phyloP scores from a whole-genome alignment of 2,888 invertebrate species.

The Lamellibrachia satsuma region DNA sequence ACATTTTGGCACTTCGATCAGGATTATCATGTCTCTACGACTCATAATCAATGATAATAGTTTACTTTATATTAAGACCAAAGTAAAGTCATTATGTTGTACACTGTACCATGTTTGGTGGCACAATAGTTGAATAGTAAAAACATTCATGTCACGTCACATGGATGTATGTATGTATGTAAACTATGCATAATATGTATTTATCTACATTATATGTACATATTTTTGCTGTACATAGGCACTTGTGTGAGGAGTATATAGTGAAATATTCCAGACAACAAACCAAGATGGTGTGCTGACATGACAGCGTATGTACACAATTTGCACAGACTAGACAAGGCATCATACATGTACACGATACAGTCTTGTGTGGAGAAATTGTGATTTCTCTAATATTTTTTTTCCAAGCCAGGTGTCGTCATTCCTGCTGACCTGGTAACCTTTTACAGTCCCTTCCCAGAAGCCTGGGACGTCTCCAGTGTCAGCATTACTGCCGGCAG shows the following conservation, averaged over 20 bases:
- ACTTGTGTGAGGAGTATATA: neutral
- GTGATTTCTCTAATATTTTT: neutral
- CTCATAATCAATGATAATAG: too few relatives aligned
- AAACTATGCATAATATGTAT: neutral
- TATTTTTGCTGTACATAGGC: neutral
- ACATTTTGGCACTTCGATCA: neutral
- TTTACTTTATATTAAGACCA: neutral
- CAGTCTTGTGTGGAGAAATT: neutral
- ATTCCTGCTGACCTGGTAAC: neutral
- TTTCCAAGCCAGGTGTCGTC: neutral
- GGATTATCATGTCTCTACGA: neutral
- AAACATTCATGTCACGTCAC: neutral
- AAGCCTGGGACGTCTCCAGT: constrained; percentile 39
- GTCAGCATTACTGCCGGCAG: constrained; percentile 62
- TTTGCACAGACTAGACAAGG: too few relatives aligned
- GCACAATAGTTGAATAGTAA: neutral
- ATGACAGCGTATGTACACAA: neutral
- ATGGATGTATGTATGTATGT: neutral
- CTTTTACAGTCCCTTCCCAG: neutral
- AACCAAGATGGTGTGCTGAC: neutral
- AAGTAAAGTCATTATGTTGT: neutral
- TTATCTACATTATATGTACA: neutral
- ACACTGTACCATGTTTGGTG: too few relatives aligned
- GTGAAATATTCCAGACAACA: too few relatives aligned
- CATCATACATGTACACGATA: too few relatives aligned